These are phyloP conservation scores for Oenanthe melanoleuca DNA, from an alignment of 2,113 vertebrate genomes.

Conservation along the genomic window DNA sequence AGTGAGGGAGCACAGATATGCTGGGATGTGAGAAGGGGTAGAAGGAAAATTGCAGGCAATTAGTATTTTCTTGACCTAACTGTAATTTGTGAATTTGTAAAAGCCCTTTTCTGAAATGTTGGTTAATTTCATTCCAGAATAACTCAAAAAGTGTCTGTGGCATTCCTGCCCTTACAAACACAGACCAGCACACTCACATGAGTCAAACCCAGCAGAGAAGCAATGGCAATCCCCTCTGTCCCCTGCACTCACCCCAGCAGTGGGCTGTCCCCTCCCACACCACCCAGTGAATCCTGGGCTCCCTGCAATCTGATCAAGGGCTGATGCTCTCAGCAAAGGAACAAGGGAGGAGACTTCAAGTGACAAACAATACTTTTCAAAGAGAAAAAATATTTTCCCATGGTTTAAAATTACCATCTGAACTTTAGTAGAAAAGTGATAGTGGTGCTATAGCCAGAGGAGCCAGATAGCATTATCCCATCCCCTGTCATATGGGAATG, in stretches of 20 bases:
- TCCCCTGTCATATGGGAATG: background rate
- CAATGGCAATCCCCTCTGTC: background rate
- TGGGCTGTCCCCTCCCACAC: background rate
- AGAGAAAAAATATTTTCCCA: constrained; percentile 54
- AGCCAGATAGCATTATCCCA: background rate
- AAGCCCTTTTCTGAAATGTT: background rate
- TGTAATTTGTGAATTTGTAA: constrained; percentile 13
- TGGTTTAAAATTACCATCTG: constrained; percentile 62
- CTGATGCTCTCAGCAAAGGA: background rate
- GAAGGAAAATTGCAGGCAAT: constrained; percentile 29
- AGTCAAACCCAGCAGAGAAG: background rate
- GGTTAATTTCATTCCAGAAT: background rate
- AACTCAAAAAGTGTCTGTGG: background rate
- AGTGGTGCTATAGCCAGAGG: background rate
- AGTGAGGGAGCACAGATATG: background rate
- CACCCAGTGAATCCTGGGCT: background rate
- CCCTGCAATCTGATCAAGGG: background rate
- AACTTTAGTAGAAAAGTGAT: constrained; percentile 16
- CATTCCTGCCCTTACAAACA: background rate
- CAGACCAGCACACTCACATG: rapidly evolving
- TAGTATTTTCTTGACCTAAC: constrained; percentile 43
- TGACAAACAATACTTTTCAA: constrained; percentile 8
- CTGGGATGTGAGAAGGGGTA: constrained; percentile 11
- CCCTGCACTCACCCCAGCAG: background rate
- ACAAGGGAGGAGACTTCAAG: background rate